These are phyloP conservation scores for Todiramphus chloris DNA, from an alignment of 2,113 vertebrate genomes.

Conservation along the genomic window DNA sequence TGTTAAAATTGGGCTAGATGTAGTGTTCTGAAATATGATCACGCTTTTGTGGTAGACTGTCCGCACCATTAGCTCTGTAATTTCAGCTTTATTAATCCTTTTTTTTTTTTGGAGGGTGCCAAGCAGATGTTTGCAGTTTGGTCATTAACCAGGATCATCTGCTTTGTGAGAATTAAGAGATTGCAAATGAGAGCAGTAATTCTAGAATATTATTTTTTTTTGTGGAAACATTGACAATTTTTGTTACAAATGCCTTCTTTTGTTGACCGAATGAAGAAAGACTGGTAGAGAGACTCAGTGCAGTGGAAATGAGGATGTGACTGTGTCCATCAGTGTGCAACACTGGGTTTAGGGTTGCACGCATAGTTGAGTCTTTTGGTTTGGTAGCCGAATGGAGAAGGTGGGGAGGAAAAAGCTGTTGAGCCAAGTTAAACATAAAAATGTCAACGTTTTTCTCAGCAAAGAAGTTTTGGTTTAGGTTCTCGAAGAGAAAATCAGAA, in stretches of 20 bases:
- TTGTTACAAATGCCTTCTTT: background rate
- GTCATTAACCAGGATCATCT: constrained; percentile 46
- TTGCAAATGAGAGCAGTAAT: constrained; percentile 23
- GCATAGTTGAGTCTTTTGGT: background rate
- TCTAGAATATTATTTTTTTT: background rate
- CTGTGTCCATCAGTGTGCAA: background rate
- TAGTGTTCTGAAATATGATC: constrained; percentile 34
- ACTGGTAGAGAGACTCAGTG: background rate
- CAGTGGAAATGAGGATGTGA: background rate
- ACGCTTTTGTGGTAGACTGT: background rate
- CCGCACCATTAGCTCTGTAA: constrained; percentile 37
- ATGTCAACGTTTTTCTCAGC: background rate
- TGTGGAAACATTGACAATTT: background rate
- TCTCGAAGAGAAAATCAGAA: background rate
- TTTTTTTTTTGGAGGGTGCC: background rate
- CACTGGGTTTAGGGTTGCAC: background rate
- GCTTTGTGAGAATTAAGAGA: constrained; percentile 46
- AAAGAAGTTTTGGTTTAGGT: background rate
- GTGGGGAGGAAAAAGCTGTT: background rate
- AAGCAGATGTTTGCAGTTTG: constrained; percentile 42
- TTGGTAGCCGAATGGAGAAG: background rate
- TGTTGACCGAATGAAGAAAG: background rate
- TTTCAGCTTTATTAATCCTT: constrained; percentile 43
- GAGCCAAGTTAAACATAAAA: background rate
- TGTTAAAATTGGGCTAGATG: background rate